These are phyloP conservation scores for Bacillus rossius DNA, from an alignment of 1,140 invertebrate genomes.

Conservation along the genomic window DNA sequence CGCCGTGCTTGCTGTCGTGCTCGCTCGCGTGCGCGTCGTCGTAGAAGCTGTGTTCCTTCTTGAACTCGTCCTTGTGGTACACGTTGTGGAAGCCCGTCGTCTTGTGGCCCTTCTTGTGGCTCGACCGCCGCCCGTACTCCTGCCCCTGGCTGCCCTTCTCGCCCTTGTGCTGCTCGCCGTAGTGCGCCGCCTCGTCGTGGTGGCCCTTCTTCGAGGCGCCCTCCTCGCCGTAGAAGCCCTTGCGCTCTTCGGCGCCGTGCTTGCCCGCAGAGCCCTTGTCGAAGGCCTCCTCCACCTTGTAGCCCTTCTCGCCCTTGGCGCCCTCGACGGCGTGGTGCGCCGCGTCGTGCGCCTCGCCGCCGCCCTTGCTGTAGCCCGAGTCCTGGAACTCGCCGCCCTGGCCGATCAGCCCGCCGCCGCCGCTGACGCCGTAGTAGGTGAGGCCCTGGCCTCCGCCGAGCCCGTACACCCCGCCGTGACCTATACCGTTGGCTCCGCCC, in stretches of 20 bases:
- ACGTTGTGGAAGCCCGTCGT: conserved; percentile 65
- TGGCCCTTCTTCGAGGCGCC: conserved; percentile 37
- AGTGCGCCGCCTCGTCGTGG: conserved; percentile 39
- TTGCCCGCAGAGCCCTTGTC: conserved; percentile 55
- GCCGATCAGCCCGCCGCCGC: background rate
- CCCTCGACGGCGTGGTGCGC: conserved; percentile 7
- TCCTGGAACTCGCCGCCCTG: conserved; percentile 2
- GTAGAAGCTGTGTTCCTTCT: conserved; percentile 67
- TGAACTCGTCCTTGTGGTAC: conserved; percentile 67
- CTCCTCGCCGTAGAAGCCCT: conserved; percentile 31
- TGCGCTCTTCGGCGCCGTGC: conserved; percentile 57
- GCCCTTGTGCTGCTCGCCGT: conserved; percentile 41
- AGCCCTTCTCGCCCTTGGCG: conserved; percentile 17
- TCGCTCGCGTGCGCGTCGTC: conserved; percentile 60
- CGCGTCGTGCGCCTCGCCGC: conserved; percentile 10
- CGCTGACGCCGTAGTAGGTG: background rate
- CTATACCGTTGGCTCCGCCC: background rate
- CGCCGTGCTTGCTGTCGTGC: conserved; percentile 50
- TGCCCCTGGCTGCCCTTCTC: conserved; percentile 39
- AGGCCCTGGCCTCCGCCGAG: background rate
- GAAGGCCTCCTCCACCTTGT: conserved; percentile 29
- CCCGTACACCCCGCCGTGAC: background rate
- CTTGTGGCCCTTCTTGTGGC: conserved; percentile 59
- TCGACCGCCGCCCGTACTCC: conserved; percentile 37
- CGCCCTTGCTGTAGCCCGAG: conserved; percentile 13